Conservation (phyloP, 2,888 invertebrate genomes). For the Parnassius orleans region DNA sequence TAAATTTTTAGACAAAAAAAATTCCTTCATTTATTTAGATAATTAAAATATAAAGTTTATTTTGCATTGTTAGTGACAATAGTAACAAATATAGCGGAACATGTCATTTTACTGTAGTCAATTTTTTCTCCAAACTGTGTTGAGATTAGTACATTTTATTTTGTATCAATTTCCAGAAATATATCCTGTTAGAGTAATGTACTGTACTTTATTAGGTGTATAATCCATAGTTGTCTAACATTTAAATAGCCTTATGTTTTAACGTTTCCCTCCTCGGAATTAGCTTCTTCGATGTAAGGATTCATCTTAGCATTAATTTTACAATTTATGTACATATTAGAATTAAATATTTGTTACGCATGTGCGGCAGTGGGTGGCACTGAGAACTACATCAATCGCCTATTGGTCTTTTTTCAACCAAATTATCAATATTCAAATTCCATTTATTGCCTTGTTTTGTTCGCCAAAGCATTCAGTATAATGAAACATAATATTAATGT, state of each 20-base stretch:
- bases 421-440: slow-evolving; percentile 34
- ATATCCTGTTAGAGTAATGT: slow-evolving; percentile 23
- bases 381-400: slow-evolving; percentile 22
- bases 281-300: slow-evolving; percentile 19
- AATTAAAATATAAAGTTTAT: background rate
- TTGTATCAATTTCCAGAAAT: slow-evolving; percentile 43
- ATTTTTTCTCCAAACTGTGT: slow-evolving; percentile 64
- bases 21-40: too few species aligned
- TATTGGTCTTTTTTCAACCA: slow-evolving; percentile 30
- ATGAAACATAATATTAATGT: too few species aligned
- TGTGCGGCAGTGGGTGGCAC: slow-evolving; percentile 32
- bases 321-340: slow-evolving; percentile 73
- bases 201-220: slow-evolving; percentile 39
- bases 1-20: too few species aligned
- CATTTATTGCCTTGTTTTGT: slow-evolving; percentile 32
- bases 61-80: slow-evolving; percentile 10
- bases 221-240: slow-evolving; percentile 28
- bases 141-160: slow-evolving; percentile 49
- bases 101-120: slow-evolving; percentile 69
- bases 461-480: slow-evolving; percentile 35
- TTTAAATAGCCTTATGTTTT: slow-evolving; percentile 23
- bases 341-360: slow-evolving; percentile 53
- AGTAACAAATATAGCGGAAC: slow-evolving; percentile 2
- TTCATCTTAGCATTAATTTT: slow-evolving; percentile 37
- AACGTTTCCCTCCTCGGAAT: slow-evolving; percentile 18